Evolutionary conservation across 2,797 vertebrate genomes (phyloP).

Genomic region (Acanthurus tractus): DNA sequence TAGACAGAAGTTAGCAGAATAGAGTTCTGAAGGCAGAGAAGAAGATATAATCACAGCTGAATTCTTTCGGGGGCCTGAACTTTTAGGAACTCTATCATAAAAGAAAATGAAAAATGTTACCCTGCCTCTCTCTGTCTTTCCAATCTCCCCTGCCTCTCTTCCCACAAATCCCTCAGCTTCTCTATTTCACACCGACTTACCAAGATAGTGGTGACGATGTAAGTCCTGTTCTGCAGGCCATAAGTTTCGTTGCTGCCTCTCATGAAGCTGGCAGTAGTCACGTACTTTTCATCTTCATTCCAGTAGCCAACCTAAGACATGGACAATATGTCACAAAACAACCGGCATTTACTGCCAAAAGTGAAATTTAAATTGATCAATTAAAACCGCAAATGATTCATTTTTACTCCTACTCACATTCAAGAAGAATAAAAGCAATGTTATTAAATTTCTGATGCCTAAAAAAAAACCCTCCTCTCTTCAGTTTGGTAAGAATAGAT

Average conservation of each 20-base stretch:
- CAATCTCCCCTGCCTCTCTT: not conserved
- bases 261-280: slow-evolving; percentile 90
- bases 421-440: not conserved
- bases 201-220: slow-evolving; percentile 98
- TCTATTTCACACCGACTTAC: slow-evolving; percentile 84
- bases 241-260: slow-evolving; percentile 91
- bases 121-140: slow-evolving; percentile 28
- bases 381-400: not conserved
- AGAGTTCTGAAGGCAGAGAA: slow-evolving; percentile 14
- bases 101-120: slow-evolving; percentile 56
- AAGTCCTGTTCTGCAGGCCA: slow-evolving; percentile 95
- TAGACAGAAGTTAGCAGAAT: slow-evolving; percentile 35
- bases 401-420: not conserved
- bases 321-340: slow-evolving; percentile 1
- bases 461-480: not conserved
- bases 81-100: slow-evolving; percentile 58
- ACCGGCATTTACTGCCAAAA: not conserved
- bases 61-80: slow-evolving; percentile 48
- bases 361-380: not conserved
- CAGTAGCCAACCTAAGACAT: slow-evolving; percentile 93
- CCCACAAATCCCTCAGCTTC: not conserved
- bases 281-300: slow-evolving; percentile 98
- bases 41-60: slow-evolving; percentile 55
- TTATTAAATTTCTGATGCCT: too few species aligned
- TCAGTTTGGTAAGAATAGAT: not conserved